These are phyloP conservation scores for Osedax fenrisi DNA, from an alignment of 2,888 invertebrate genomes.

Conservation along the genomic window DNA sequence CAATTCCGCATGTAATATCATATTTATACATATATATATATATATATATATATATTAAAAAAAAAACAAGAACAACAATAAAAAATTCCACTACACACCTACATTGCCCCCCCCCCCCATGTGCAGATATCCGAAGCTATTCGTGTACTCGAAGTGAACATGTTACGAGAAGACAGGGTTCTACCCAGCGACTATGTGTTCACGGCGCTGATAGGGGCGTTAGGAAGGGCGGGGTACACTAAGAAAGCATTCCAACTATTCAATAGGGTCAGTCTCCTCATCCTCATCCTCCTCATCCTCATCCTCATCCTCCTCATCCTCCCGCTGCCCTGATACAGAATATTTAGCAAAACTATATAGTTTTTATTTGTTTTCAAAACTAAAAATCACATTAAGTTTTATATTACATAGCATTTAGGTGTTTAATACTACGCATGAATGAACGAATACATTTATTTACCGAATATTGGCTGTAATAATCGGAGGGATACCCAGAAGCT, in stretches of 20 bases:
- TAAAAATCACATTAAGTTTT: not conserved
- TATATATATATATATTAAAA: not conserved
- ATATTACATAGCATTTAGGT: not conserved
- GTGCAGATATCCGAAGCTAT: constrained; percentile 60
- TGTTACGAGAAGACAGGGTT: constrained; percentile 63
- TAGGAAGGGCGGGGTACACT: constrained; percentile 70
- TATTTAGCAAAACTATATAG: not conserved
- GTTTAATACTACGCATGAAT: too few relatives aligned
- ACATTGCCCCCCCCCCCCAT: not conserved
- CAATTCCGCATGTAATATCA: not conserved
- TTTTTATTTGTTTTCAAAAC: not conserved
- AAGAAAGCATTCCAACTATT: constrained; percentile 73
- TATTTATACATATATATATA: not conserved
- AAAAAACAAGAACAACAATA: too few relatives aligned
- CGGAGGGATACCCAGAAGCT: too few relatives aligned
- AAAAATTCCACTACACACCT: not conserved
- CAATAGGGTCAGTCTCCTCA: constrained; percentile 54
- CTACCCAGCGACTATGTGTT: constrained; percentile 68
- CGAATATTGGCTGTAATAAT: too few relatives aligned
- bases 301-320: too few relatives aligned
- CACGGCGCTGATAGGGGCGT: constrained; percentile 69
- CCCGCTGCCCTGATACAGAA: constrained; percentile 13
- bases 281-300: constrained; percentile 8
- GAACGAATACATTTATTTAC: too few relatives aligned
- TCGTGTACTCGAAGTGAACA: constrained; percentile 64